Base-by-base conservation (phyloP, 1,140 invertebrate genomes). In the Wasmannia auropunctata region DNA sequence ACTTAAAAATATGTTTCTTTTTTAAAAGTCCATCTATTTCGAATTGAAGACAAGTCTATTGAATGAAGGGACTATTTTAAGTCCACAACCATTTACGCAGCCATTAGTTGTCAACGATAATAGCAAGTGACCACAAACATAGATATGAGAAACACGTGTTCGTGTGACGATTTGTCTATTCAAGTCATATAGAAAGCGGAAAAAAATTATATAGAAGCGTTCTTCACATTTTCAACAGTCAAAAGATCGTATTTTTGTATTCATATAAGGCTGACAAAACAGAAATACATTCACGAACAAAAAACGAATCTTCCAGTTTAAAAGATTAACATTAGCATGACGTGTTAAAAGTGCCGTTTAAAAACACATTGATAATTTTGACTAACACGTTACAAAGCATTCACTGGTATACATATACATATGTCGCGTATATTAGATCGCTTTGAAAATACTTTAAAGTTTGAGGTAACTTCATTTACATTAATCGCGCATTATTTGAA, bases 301-400 rank as follows among this genome's bases (percentile, higher is more conserved):
- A 58, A 25, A 43, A 5, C 19, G 14, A 14, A 37, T 6, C 56
- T 86, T 37, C n/a, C 40, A 74, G 16, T 69, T 79, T 88, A 43
- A 58, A 67, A 51, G 25, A 37, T 51, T 31, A 40, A 51, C 1
- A 43, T 8, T 31, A n/a, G 58, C 25, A 43, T 34, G 54, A 43
- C 28, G 67, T 31, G 40, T 85, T 56, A 51, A 87, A 88, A 87
- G 14, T 62, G 56, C 60, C 74, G 28, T 34, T 75, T 56, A 63
- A 81, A 69, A 88, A 86, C 31, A 70, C 62, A 49, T 65, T 80
- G 43, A 80, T 88, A 80, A 88, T 72, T 60, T 60, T 46, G 40
- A 19, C 6, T 63, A n/a, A 56, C 65, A 69, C 60, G 67, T 49
- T n/a, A 49, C 37, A n/a, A n/a, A 58, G 54, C 28, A 31, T 16